Base-by-base conservation (phyloP, 2,797 vertebrate genomes). In the Sciaenops ocellatus region DNA sequence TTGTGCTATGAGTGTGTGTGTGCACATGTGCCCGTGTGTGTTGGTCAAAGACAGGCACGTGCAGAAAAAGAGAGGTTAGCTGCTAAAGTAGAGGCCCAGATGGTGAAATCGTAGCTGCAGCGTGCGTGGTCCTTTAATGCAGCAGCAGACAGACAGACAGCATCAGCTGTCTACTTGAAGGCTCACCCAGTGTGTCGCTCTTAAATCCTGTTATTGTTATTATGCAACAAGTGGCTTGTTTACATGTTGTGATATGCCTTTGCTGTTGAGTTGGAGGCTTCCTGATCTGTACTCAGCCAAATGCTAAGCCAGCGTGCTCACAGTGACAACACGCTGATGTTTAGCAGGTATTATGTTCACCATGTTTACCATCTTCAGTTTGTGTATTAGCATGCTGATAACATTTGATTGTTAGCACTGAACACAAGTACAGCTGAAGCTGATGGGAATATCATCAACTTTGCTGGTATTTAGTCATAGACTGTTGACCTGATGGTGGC, bases 71-170 rank as follows among this genome's bases (percentile, higher is more conserved):
- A 65, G 51, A 50, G 46, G 50, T n/a, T 47, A 41, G 70, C n/a
- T 57, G 54, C n/a, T 48, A 34, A 8, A 63, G 68, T 9, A 61
- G 73, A 75, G 34, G 68, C 55, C 48, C 68, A 54, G 52, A 69
- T 83, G 69, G 69, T 83, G 78, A 88, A 90, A 86, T 60, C 1
- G 12, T 66, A 86, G 79, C 66, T 51, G 51, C 67, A 68, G 56
- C 0, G 17, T 61, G n/a, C n/a, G 42, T n/a, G 46, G 60, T 81
- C 62, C n/a, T 64, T 73, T 38, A 69, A 71, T 57, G 28, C 46
- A 73, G 9, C 44, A 51, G 34, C 51, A 50, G 67, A 66, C 66
- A 57, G 68, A 87, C 66, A 30, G 69, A 73, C 76, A 52, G 55
- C 62, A 22, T 82, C 82, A 86, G 84, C 86, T 83, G 85, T 47